Percentiles rank a stretch among this genome's conserved stretches.
These are phyloP conservation scores for Asarcornis scutulata DNA, from an alignment of 2,113 vertebrate species.

Conservation along the genomic window DNA sequence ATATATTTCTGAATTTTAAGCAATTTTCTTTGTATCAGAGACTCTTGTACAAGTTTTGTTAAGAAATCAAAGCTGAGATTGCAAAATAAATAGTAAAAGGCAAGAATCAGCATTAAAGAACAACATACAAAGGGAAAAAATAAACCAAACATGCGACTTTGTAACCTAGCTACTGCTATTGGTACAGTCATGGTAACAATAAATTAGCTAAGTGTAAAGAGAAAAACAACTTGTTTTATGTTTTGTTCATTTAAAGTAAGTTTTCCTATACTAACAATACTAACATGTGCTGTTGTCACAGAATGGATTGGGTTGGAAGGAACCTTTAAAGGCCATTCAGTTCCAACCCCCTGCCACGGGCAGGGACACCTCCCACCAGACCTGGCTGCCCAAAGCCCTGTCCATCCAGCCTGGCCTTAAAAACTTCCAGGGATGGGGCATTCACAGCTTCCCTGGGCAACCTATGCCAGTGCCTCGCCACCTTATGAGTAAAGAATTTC, in stretches of 20 bases:
- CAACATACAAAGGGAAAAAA: neutral
- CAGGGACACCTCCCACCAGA: too few species aligned
- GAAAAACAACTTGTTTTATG: slow-evolving; percentile 16
- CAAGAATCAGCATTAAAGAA: neutral
- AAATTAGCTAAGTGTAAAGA: slow-evolving; percentile 4
- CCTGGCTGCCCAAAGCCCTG: too few species aligned
- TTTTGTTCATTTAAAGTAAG: neutral
- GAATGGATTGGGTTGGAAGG: too few species aligned
- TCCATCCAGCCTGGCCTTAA: too few species aligned
- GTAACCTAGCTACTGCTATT: neutral
- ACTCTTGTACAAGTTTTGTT: neutral
- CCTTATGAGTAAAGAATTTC: too few species aligned
- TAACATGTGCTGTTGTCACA: neutral
- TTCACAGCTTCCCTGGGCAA: too few species aligned
- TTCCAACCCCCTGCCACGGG: too few species aligned
- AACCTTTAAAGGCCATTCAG: too few species aligned
- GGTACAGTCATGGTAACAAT: neutral
- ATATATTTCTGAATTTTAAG: slow-evolving; percentile 29
- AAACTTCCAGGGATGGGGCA: too few species aligned
- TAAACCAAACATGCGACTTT: neutral
- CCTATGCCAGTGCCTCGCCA: too few species aligned
- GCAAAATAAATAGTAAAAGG: neutral
- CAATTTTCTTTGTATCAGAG: neutral
- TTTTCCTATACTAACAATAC: neutral
- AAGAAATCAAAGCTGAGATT: slow-evolving; percentile 4